Percentiles rank a stretch among this genome's conserved stretches.
Evolutionary conservation across 2,113 vertebrate species (phyloP).

Genomic region (Dissostichus mawsoni): DNA sequence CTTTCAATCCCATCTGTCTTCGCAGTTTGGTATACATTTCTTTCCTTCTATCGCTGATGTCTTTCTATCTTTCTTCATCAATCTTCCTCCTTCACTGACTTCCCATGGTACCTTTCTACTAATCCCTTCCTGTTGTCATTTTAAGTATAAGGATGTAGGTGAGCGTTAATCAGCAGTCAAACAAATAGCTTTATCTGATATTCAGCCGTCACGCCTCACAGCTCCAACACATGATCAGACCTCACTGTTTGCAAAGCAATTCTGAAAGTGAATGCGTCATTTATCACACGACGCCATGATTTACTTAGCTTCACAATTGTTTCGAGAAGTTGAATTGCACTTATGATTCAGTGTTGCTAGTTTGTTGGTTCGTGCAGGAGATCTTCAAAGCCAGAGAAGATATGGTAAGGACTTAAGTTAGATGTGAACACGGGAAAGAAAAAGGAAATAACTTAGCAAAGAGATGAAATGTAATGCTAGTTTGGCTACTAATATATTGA

Average conservation of each 20-base stretch:
- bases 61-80: neutral
- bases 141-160: constrained; percentile 16
- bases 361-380: neutral
- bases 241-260: constrained; percentile 20
- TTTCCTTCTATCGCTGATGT: neutral
- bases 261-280: constrained; percentile 20
- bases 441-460: neutral
- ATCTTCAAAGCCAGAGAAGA: constrained; percentile 3
- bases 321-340: neutral
- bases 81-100: neutral
- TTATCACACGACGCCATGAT: neutral
- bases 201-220: constrained; percentile 16
- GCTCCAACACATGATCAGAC: constrained; percentile 30
- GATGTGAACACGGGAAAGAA: neutral
- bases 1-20: neutral
- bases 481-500: neutral
- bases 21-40: neutral
- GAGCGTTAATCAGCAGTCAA: constrained; percentile 38
- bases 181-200: constrained; percentile 43
- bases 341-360: neutral
- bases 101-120: neutral
- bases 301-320: neutral
- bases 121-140: constrained; percentile 20
- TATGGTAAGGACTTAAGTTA: constrained; percentile 12
- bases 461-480: neutral